Conservation (phyloP, 1,140 invertebrate species). For the Ridgeia piscesae region DNA sequence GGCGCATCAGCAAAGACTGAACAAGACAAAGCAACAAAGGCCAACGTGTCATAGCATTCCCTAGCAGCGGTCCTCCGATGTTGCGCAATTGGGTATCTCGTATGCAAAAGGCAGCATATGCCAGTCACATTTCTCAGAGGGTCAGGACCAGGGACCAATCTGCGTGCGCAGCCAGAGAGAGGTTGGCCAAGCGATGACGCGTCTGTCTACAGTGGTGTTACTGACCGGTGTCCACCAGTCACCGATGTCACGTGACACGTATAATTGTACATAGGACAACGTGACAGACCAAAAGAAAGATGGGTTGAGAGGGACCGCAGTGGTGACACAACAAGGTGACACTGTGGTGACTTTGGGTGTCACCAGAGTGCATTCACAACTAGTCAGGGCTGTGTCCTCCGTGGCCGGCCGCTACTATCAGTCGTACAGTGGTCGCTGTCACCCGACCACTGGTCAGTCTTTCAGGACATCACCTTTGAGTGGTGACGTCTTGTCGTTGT, state of each 20-base stretch:
- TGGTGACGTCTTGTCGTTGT: background rate
- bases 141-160: background rate
- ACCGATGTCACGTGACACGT: background rate
- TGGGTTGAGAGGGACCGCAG: background rate
- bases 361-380: background rate
- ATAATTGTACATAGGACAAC: background rate
- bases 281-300: background rate
- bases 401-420: background rate
- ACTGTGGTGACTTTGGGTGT: too few relatives aligned
- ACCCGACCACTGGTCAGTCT: background rate
- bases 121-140: background rate
- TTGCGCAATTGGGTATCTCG: constrained; percentile 48
- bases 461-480: background rate
- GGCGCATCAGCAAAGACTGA: background rate
- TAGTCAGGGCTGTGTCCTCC: background rate
- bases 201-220: background rate
- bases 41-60: background rate
- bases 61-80: background rate
- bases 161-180: background rate
- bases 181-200: background rate
- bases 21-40: background rate
- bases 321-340: background rate
- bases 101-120: constrained; percentile 59
- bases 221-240: too few relatives aligned
- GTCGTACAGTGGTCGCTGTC: too few relatives aligned